Percentiles rank a stretch among this genome's conserved stretches.
Evolutionary conservation across 2,113 vertebrate genomes (phyloP).

Genomic region (Cichladusa arquata): DNA sequence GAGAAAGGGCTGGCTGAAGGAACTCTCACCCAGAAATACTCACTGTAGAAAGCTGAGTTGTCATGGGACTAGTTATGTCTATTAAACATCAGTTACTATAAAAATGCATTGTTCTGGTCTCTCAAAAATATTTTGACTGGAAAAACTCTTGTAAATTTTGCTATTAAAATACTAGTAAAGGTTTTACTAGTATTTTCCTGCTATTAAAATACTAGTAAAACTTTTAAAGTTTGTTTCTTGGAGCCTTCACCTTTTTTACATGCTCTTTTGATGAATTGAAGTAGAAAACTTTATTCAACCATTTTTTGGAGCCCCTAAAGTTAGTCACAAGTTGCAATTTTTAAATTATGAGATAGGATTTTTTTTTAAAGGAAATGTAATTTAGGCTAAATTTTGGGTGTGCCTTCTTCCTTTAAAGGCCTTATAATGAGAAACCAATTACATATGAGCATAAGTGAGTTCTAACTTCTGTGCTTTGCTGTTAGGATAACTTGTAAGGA

Average conservation of each 20-base stretch:
- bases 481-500: background rate
- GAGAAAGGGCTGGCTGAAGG: background rate
- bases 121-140: background rate
- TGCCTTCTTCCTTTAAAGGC: background rate
- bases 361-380: background rate
- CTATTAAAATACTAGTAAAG: background rate
- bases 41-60: background rate
- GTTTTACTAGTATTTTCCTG: too few relatives aligned
- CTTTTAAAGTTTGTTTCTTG: background rate
- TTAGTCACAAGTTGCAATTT: background rate
- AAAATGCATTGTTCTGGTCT: background rate
- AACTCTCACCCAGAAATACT: background rate
- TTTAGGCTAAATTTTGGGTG: background rate
- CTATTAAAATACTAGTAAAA: too few relatives aligned
- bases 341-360: background rate
- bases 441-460: background rate
- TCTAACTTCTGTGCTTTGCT: background rate
- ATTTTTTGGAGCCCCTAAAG: background rate
- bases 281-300: background rate
- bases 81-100: background rate
- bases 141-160: background rate
- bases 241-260: background rate
- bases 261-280: background rate
- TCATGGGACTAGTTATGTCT: background rate
- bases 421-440: background rate